Evolutionary conservation across 2,797 vertebrate genomes (phyloP).

Genomic region (Petrocephalus sullivani): DNA sequence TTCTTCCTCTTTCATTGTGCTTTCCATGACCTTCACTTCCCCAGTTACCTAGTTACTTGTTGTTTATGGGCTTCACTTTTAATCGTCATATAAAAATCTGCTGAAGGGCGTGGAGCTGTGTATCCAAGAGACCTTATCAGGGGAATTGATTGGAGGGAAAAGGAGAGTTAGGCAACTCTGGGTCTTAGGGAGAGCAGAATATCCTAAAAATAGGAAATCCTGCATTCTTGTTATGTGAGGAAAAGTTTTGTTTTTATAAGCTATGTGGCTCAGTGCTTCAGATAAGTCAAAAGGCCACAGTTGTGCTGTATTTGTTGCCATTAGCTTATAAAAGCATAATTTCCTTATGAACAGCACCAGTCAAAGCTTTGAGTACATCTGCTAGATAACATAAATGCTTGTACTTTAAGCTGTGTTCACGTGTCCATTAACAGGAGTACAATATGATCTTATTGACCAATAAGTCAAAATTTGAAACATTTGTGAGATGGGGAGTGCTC

Average conservation of each 20-base stretch:
- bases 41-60: slow-evolving; percentile 6
- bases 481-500: background rate
- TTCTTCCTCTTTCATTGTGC: slow-evolving; percentile 31
- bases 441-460: background rate
- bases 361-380: background rate
- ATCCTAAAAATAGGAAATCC: slow-evolving; percentile 61
- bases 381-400: background rate
- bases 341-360: background rate
- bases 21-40: slow-evolving; percentile 33
- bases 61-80: slow-evolving; percentile 22
- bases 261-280: slow-evolving; percentile 14
- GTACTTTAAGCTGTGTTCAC: background rate
- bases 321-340: background rate
- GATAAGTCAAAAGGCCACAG: background rate
- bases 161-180: slow-evolving; percentile 13
- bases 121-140: slow-evolving; percentile 14
- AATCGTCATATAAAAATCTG: background rate
- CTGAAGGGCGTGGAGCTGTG: slow-evolving; percentile 11
- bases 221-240: slow-evolving; percentile 61
- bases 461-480: background rate
- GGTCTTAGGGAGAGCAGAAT: slow-evolving; percentile 16
- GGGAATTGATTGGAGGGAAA: slow-evolving; percentile 26
- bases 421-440: background rate
- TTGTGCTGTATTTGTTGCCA: slow-evolving; percentile 23
- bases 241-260: slow-evolving; percentile 47